phyloP scores from a whole-genome alignment of 2,888 invertebrate genomes.

The Tetrapedia diversipes region DNA sequence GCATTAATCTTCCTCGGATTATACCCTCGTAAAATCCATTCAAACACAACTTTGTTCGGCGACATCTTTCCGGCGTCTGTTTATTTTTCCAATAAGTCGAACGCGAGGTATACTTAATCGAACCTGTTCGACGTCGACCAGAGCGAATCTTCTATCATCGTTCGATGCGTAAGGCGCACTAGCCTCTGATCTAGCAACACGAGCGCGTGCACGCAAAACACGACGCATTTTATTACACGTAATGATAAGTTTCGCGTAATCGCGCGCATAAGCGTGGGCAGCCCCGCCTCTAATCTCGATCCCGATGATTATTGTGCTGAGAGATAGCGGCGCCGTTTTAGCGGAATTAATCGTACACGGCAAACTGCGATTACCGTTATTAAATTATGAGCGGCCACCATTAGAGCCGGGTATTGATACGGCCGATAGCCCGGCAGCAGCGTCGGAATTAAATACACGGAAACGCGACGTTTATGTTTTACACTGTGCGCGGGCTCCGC shows the following conservation, averaged over 20 bases:
- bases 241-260: conserved; percentile 40
- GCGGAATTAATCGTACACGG: conserved; percentile 60
- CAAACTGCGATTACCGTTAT: conserved; percentile 53
- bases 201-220: background rate
- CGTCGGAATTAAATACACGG: conserved; percentile 43
- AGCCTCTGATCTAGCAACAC: no score
- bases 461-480: conserved; percentile 22
- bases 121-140: background rate
- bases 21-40: background rate
- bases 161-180: background rate
- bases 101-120: no score
- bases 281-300: conserved; percentile 56
- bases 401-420: conserved; percentile 36
- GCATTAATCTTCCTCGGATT: background rate
- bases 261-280: conserved; percentile 29
- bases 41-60: background rate
- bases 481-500: background rate
- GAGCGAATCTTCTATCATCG: background rate
- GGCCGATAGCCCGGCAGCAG: conserved; percentile 2
- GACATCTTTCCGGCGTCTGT: background rate
- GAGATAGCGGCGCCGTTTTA: conserved; percentile 57
- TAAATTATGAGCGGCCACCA: conserved; percentile 52
- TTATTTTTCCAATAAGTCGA: background rate
- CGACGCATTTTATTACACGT: conserved; percentile 21
- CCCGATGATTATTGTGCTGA: conserved; percentile 53